phyloP scores from a whole-genome alignment of 2,113 vertebrate species.

The Poecile atricapillus region DNA sequence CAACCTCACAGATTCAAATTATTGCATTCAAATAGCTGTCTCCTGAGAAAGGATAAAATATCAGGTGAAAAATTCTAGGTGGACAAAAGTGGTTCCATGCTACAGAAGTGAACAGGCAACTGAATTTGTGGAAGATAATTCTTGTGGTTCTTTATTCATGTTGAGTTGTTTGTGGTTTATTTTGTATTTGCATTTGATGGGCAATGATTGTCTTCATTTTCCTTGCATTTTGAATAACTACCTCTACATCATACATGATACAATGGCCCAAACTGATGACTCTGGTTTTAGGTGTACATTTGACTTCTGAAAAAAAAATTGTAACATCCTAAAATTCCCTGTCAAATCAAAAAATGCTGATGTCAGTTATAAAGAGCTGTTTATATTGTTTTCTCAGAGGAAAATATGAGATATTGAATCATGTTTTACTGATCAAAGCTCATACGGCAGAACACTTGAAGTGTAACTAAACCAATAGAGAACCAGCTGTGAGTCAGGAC shows the following conservation, averaged over 20 bases:
- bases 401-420: not conserved
- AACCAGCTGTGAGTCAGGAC: not conserved
- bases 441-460: not conserved
- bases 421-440: not conserved
- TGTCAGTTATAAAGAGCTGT: not conserved
- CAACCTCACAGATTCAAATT: not conserved
- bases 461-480: not conserved
- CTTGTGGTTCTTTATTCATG: not conserved
- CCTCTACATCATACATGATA: not conserved
- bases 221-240: not conserved
- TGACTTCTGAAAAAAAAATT: not conserved
- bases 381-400: not conserved
- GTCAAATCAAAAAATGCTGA: not conserved
- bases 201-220: not conserved
- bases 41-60: not conserved
- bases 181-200: not conserved
- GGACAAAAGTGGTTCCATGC: not conserved
- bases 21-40: not conserved
- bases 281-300: not conserved
- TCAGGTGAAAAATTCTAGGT: not conserved
- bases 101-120: not conserved
- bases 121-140: not conserved
- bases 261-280: not conserved
- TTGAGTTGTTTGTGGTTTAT: not conserved
- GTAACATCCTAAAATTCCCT: not conserved